Evolutionary conservation across 2,113 vertebrate genomes (phyloP).

Genomic region (Cichladusa arquata): DNA sequence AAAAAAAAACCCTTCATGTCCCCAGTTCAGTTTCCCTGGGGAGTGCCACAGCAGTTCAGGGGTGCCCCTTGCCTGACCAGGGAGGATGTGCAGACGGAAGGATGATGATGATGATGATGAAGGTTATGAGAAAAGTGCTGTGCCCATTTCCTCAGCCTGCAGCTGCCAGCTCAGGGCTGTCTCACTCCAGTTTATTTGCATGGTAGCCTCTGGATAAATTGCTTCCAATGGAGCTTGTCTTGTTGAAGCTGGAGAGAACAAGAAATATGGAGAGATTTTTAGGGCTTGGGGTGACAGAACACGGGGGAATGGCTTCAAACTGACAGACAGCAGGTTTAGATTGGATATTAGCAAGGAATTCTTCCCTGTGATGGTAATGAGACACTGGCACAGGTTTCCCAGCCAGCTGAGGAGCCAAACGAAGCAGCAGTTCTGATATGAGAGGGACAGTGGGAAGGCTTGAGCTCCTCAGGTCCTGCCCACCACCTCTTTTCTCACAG

Average conservation of each 20-base stretch:
- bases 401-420: not conserved
- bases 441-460: not conserved
- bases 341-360: not conserved
- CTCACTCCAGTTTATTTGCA: rapidly evolving
- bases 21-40: rapidly evolving
- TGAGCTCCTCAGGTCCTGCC: not conserved
- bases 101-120: not conserved
- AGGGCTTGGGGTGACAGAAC: not conserved
- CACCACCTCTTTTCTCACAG: not conserved
- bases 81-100: not conserved
- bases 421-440: not conserved
- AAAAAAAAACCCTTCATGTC: rapidly evolving
- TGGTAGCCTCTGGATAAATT: not conserved
- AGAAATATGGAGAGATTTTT: not conserved
- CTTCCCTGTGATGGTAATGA: not conserved
- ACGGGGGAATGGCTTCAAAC: not conserved
- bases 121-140: not conserved
- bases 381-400: not conserved
- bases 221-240: not conserved
- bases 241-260: not conserved
- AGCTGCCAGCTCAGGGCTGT: not conserved
- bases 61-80: not conserved
- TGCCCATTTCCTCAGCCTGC: not conserved
- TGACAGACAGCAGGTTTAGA: not conserved
- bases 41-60: not conserved